phyloP scores from a whole-genome alignment of 2,797 vertebrate genomes.

The Hephaestus fuliginosus region DNA sequence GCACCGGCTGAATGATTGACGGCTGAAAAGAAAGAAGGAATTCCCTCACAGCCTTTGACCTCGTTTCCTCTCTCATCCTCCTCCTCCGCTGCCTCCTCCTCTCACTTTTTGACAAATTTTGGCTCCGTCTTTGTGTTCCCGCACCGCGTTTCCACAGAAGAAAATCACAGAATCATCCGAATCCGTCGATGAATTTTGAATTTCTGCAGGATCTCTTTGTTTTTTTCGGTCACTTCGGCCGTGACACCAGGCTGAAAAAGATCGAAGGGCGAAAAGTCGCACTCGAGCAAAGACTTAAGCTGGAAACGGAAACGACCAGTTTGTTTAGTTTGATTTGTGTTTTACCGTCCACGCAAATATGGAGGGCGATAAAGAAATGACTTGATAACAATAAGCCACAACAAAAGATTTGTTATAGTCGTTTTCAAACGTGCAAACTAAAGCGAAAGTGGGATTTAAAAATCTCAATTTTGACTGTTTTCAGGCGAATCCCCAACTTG shows the following conservation, averaged over 20 bases:
- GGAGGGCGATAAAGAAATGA: background rate
- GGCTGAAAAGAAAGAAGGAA: conserved; percentile 80
- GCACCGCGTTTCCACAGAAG: background rate
- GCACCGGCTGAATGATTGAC: conserved; percentile 79
- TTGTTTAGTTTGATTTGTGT: rapidly evolving
- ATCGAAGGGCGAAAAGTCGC: background rate
- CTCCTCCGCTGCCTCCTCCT: conserved; percentile 21
- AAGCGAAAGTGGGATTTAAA: background rate
- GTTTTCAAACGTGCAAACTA: background rate
- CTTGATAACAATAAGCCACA: no score
- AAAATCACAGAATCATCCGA: no score
- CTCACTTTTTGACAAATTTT: background rate
- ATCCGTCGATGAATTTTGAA: background rate
- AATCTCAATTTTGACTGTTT: background rate
- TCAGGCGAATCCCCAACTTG: background rate
- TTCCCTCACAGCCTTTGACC: conserved; percentile 82
- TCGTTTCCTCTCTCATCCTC: conserved; percentile 67
- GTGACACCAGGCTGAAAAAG: rapidly evolving
- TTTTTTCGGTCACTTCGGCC: rapidly evolving
- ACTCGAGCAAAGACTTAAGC: no score
- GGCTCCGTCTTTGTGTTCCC: background rate
- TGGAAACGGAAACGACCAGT: no score
- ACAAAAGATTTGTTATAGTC: no score
- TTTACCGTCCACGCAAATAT: background rate
- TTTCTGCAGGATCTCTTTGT: background rate